phyloP scores from a whole-genome alignment of 2,113 vertebrate species.

The Oenanthe melanoleuca region DNA sequence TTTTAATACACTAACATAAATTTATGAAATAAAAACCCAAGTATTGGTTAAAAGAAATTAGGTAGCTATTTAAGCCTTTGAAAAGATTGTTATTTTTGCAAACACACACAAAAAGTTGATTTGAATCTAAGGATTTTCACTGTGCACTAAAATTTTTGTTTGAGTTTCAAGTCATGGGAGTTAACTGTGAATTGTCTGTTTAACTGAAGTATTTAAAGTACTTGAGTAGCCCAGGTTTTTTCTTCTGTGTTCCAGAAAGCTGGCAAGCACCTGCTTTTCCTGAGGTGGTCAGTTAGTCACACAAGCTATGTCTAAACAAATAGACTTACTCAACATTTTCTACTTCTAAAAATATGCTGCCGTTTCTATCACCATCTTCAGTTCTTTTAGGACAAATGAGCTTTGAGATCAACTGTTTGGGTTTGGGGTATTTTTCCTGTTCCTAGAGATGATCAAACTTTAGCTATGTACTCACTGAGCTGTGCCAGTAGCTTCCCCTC shows the following conservation, averaged over 20 bases:
- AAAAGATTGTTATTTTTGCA: not conserved
- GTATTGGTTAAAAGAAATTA: not conserved
- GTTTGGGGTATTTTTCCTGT: fast-evolving
- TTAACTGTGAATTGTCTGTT: not conserved
- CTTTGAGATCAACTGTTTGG: not conserved
- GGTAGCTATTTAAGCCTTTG: not conserved
- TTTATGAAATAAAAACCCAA: not conserved
- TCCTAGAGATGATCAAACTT: not conserved
- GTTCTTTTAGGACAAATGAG: not conserved
- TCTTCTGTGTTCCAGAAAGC: not conserved
- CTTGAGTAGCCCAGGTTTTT: not conserved
- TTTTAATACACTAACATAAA: not conserved
- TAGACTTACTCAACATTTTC: not conserved
- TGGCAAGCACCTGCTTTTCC: not conserved
- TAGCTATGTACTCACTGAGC: not conserved
- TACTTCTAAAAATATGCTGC: not conserved
- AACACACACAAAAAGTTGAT: not conserved
- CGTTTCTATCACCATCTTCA: not conserved
- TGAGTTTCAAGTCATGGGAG: not conserved
- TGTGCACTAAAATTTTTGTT: not conserved
- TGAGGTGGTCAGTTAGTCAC: not conserved
- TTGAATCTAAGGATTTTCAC: not conserved
- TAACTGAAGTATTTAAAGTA: not conserved
- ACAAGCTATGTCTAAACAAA: not conserved
- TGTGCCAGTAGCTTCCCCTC: not conserved